These are phyloP conservation scores for Zosterops pallidus DNA, from an alignment of 2,113 vertebrate species.

Conservation along the genomic window DNA sequence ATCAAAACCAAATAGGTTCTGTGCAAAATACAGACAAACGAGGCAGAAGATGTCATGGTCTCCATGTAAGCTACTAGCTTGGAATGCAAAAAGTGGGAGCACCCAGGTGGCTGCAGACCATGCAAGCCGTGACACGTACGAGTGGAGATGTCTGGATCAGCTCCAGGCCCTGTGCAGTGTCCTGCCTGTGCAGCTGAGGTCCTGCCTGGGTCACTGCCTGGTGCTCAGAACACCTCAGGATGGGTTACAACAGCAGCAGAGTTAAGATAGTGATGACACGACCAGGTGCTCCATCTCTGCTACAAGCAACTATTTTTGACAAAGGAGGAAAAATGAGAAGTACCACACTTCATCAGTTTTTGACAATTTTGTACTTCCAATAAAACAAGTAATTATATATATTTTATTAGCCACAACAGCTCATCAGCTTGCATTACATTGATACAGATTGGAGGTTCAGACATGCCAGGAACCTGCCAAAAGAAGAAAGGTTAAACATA, in stretches of 20 bases:
- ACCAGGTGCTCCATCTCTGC: background rate
- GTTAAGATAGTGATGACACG: background rate
- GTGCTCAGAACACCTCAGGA: background rate
- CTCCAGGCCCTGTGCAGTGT: background rate
- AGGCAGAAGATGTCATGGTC: background rate
- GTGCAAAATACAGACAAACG: background rate
- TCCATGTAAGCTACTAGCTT: background rate
- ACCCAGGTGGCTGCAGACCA: background rate
- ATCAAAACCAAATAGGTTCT: background rate
- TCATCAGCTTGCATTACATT: background rate
- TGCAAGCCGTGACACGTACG: fast-evolving
- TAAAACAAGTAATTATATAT: slow-evolving; percentile 1
- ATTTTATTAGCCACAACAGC: slow-evolving; percentile 47
- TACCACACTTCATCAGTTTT: background rate
- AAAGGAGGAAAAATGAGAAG: background rate
- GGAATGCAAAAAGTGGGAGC: background rate
- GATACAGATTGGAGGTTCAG: background rate
- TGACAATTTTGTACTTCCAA: background rate
- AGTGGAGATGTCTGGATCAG: background rate
- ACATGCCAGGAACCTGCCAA: slow-evolving; percentile 41
- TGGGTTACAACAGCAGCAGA: background rate
- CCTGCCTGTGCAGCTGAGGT: fast-evolving
- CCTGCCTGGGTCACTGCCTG: background rate
- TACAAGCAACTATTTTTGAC: background rate
- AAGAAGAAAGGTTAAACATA: slow-evolving; percentile 17